phyloP scores from a whole-genome alignment of 2,797 vertebrate genomes.

The Takifugu rubripes region DNA sequence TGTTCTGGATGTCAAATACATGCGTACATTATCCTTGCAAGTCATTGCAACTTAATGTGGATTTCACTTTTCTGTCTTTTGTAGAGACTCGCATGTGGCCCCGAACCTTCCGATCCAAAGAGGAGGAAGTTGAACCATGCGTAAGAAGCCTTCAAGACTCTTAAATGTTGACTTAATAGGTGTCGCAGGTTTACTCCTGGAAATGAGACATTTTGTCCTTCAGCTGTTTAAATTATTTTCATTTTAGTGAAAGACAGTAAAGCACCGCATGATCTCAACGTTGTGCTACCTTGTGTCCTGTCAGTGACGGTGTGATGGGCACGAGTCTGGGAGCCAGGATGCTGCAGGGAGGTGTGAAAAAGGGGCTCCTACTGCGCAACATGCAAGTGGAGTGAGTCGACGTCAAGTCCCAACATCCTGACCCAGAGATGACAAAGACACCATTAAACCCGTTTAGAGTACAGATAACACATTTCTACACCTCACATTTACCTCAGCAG shows the following conservation, averaged over 20 bases:
- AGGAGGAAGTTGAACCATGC: slow-evolving; percentile 78
- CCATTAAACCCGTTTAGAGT: slow-evolving; percentile 29
- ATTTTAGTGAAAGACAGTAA: no score
- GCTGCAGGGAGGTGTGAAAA: slow-evolving; percentile 70
- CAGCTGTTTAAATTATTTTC: no score
- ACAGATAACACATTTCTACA: slow-evolving; percentile 35
- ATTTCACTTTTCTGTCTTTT: neutral
- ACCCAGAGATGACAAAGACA: slow-evolving; percentile 15
- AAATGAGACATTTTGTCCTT: no score
- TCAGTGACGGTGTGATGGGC: slow-evolving; percentile 61
- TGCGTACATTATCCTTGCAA: neutral
- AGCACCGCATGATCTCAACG: no score
- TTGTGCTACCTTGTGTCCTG: slow-evolving; percentile 5
- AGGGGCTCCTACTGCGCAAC: slow-evolving; percentile 67
- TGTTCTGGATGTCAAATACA: slow-evolving; percentile 17
- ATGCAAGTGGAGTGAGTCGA: slow-evolving; percentile 66
- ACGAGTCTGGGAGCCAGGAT: slow-evolving; percentile 70
- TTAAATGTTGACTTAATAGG: no score
- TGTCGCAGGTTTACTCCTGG: no score
- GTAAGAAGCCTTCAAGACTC: slow-evolving; percentile 52
- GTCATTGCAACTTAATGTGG: neutral
- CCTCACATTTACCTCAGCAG: slow-evolving; percentile 56
- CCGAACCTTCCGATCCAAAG: slow-evolving; percentile 80
- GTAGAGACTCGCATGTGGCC: slow-evolving; percentile 73
- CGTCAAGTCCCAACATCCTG: slow-evolving; percentile 15